These are phyloP conservation scores for Zaprionus obscuricornis DNA, from an alignment of 2,888 invertebrate genomes.

Conservation along the genomic window DNA sequence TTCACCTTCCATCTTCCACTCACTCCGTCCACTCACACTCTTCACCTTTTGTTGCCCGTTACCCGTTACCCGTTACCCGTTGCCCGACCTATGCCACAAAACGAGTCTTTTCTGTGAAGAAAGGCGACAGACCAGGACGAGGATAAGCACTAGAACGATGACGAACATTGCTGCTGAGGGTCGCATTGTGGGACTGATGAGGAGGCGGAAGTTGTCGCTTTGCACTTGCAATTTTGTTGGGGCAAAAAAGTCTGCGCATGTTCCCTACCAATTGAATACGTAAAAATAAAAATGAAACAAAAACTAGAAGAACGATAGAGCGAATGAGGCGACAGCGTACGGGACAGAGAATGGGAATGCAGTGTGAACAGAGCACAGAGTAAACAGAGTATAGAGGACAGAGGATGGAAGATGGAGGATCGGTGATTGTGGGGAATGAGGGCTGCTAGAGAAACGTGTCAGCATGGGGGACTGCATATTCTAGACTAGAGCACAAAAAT, in stretches of 20 bases:
- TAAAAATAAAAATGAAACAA: constrained; percentile 56
- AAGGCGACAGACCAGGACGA: constrained; percentile 8
- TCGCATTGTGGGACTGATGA: constrained; percentile 3
- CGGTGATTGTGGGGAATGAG: not conserved
- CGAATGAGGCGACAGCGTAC: constrained; percentile 38
- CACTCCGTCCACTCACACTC: constrained; percentile 15
- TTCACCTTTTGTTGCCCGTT: constrained; percentile 30
- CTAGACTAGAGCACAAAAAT: constrained; percentile 51
- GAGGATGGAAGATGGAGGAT: not conserved
- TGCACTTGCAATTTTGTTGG: constrained; percentile 59
- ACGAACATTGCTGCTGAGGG: constrained; percentile 2
- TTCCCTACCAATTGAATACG: constrained; percentile 62
- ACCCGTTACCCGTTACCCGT: not conserved
- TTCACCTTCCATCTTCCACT: not conserved
- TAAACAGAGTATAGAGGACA: no score
- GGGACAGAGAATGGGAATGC: constrained; percentile 27
- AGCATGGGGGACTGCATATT: constrained; percentile 4
- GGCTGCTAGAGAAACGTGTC: not conserved
- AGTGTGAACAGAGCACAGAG: not conserved
- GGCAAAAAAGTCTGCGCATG: constrained; percentile 78
- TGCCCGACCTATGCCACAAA: constrained; percentile 38
- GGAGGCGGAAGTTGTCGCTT: constrained; percentile 21
- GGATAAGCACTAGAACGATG: not conserved
- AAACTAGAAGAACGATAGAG: constrained; percentile 52
- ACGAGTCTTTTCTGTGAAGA: constrained; percentile 31